Evolutionary conservation across 2,797 vertebrate species (phyloP), one percentile per base, ranked within the genome.

Genomic region (Chaetodon trifasciatus): DNA sequence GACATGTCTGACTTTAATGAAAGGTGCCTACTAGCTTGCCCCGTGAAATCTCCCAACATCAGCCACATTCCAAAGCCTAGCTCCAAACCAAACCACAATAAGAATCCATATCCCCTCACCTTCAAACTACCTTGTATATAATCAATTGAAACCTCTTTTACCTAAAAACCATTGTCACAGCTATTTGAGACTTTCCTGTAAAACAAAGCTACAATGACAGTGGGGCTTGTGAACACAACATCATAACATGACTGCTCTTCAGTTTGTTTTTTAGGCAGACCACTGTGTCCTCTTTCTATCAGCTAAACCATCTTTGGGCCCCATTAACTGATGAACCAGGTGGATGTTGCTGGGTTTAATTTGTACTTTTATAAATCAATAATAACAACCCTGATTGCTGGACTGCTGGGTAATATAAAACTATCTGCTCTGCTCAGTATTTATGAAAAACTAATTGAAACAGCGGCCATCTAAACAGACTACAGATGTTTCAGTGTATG

Each of bases 331-430:
- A 78, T 50, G 15, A 79, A 52, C 13, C 40, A 73, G 16, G n/a
- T 62, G 0, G 50, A 82, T 46, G 21, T 74, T 50, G 63, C 21
- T n/a, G 40, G 16, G 16, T 64, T 81, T 74, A 56, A 74, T 83
- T 79, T 61, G 17, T 53, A n/a, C 8, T 56, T 57, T 6, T 74
- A 23, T 46, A 77, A 84, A 86, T 84, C 66, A 78, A 68, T 83
- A 37, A 39, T 21, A 80, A 47, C 17, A 67, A 21, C 32, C 24
- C 28, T 64, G 49, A 79, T 37, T 62, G 39, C 21, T 57, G 52
- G 21, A 56, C 50, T 37, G 57, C 35, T 23, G 57, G 49, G 37
- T 72, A 75, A 75, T 56, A 63, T 46, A 6, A 68, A 62, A 68
- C 13, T n/a, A 58, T 65, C 24, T 52, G 17, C 61, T 68, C 44